Conservation (phyloP, 2,113 vertebrate species). For the Equus przewalskii region DNA sequence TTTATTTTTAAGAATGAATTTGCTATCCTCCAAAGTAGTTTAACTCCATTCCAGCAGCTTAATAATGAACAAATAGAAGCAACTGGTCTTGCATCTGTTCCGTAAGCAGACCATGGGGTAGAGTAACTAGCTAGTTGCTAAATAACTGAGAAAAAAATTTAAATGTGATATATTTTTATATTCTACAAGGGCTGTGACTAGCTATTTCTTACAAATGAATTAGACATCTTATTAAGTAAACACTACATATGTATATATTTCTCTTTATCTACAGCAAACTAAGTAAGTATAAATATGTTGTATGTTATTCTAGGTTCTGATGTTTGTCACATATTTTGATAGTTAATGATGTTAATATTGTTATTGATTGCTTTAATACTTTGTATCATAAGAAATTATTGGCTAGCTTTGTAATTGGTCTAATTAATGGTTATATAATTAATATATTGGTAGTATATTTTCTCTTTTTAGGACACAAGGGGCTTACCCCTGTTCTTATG, state of each 20-base stretch:
- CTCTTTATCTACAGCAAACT: conserved; percentile 8
- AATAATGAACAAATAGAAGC: conserved; percentile 68
- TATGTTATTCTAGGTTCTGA: not conserved
- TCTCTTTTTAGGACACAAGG: conserved; percentile 8
- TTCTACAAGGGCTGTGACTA: not conserved
- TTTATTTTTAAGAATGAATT: conserved; percentile 84
- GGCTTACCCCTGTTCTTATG: not conserved
- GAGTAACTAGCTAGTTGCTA: conserved; percentile 52
- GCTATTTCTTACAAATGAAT: conserved; percentile 19
- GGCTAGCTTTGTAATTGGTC: not conserved
- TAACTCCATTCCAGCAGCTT: conserved; percentile 82
- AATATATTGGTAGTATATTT: not conserved
- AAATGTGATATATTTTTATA: conserved; percentile 57
- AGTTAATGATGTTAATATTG: not conserved
- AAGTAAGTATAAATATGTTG: conserved; percentile 2
- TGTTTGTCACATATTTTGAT: conserved; percentile 44
- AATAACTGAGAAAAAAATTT: conserved; percentile 35
- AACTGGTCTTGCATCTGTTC: conserved; percentile 83
- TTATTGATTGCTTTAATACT: not conserved
- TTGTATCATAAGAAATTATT: not conserved
- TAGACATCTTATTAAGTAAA: conserved; percentile 18
- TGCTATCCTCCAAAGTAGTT: conserved; percentile 69
- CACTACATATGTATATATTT: not conserved
- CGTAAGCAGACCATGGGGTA: conserved; percentile 64
- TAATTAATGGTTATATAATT: conserved; percentile 38